Percentiles rank a stretch among this genome's conserved stretches.
These are phyloP conservation scores for Abscondita cerata DNA, from an alignment of 2,888 invertebrate species.

Conservation along the genomic window DNA sequence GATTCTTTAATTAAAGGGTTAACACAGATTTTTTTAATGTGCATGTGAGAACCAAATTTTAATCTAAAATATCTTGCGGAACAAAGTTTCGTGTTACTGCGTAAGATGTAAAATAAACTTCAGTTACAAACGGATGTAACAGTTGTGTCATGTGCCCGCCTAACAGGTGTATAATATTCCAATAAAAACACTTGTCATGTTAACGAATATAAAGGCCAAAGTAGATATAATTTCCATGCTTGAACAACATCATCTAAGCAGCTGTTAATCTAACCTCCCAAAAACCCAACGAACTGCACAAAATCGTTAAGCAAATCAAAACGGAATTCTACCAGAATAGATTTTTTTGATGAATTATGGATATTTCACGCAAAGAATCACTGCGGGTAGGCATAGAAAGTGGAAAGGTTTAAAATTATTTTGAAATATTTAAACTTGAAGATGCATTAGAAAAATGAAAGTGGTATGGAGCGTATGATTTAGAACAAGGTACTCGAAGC, in stretches of 20 bases:
- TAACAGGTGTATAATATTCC: constrained; percentile 38
- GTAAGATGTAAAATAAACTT: constrained; percentile 19
- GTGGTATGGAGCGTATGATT: no score
- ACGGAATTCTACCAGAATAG: neutral
- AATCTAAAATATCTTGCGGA: constrained; percentile 20
- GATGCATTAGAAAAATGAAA: no score
- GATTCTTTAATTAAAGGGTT: constrained; percentile 8
- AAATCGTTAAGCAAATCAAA: constrained; percentile 13
- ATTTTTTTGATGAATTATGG: neutral
- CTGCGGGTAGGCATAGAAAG: no score
- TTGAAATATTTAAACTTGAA: no score
- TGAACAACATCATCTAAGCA: constrained; percentile 18
- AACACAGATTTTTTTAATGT: neutral
- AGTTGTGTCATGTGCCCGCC: constrained; percentile 36
- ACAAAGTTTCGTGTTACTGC: constrained; percentile 12
- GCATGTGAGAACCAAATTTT: constrained; percentile 11
- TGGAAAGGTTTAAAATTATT: no score
- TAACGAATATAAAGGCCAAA: constrained; percentile 21
- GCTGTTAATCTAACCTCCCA: constrained; percentile 8
- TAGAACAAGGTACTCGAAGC: no score
- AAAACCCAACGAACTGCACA: constrained; percentile 16
- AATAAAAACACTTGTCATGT: constrained; percentile 25
- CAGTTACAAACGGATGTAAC: constrained; percentile 40
- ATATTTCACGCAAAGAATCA: no score
- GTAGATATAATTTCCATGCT: constrained; percentile 20